Base-by-base conservation (phyloP, 2,797 vertebrate species). In the Eurystomus glaucurus region DNA sequence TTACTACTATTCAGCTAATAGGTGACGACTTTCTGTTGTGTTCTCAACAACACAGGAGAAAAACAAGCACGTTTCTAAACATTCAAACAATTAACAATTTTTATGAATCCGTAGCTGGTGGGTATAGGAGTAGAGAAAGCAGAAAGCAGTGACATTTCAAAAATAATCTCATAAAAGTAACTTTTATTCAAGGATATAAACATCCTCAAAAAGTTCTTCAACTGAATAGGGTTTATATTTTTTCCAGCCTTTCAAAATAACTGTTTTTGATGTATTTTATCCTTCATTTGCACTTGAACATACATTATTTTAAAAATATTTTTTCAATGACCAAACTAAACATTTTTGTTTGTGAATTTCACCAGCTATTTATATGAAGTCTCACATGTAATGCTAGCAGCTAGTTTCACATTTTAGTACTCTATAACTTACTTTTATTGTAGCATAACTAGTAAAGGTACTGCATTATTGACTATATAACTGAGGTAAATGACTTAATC, bases 401-500 rank as follows among this genome's bases (percentile, higher is more conserved):
- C 28, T 37, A 46, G 23, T 90, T 91, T 54, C 64, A 66, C 17
- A 39, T 88, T 95, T 96, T 61, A 96, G 19, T 77, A 66, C 2
- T 0, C n/a, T 50, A 64, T 90, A 88, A 77, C 45, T 92, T 88
- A 81, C 7, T 77, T 87, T 94, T 94, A 96, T 74, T 79, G 68
- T 43, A 71, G 28, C 14, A 28, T 75, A 87, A 60, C 83, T 82
- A 78, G 66, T 28, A 71, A 91, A 80, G 20, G 65, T 50, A 68
- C 58, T 61, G 25, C 57, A 62, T 69, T 91, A 91, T 64, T 83
- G 81, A 93, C 85, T 90, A 46, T 9, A 33, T 91, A 92, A 90
- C 60, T 85, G 57, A 85, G 21, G 68, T 52, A 95, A 91, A 90
- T 7, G 3, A 90, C 54, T 95, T 88, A 85, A 91, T 91, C 54